A percentile compares a stretch with the other conserved stretches of the same genome.
phyloP scores from a whole-genome alignment of 2,888 invertebrate genomes.

The Hydropsyche betteni region DNA sequence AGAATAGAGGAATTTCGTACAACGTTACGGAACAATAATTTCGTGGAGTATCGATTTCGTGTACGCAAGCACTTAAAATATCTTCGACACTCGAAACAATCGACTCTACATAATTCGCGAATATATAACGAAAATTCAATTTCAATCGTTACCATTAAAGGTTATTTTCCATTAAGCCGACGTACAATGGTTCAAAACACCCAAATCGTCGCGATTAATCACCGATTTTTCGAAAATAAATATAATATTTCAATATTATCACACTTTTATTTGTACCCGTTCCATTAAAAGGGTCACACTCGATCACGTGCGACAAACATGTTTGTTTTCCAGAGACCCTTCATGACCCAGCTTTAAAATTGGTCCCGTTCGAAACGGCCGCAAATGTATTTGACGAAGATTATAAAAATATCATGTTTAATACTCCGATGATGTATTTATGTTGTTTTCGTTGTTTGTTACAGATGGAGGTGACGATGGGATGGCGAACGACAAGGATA shows the following conservation, averaged over 20 bases:
- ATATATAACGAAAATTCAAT: too few relatives aligned
- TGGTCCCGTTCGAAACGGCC: background rate
- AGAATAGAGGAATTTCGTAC: background rate
- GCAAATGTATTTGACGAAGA: background rate
- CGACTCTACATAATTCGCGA: too few relatives aligned
- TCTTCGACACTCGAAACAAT: too few relatives aligned
- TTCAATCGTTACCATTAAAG: too few relatives aligned
- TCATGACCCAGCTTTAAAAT: background rate
- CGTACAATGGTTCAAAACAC: too few relatives aligned
- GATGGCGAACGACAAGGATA: slow-evolving; percentile 74
- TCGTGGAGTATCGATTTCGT: background rate
- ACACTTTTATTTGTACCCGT: background rate
- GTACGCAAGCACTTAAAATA: too few relatives aligned
- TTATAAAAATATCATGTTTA: too few relatives aligned
- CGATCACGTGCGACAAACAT: slow-evolving; percentile 20
- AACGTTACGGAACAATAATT: background rate
- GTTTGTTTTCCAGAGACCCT: slow-evolving; percentile 28
- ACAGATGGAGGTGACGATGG: slow-evolving; percentile 75
- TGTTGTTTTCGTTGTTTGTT: slow-evolving; percentile 55
- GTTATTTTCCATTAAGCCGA: too few relatives aligned
- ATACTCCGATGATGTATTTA: slow-evolving; percentile 42
- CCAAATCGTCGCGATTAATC: too few relatives aligned
- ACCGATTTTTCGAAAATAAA: too few relatives aligned
- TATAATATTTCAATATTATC: too few relatives aligned
- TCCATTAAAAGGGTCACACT: slow-evolving; percentile 29